Evolutionary conservation across 2,888 invertebrate species (phyloP), one percentile per base, ranked within the genome.

Genomic region (Willowsia nigromaculata): DNA sequence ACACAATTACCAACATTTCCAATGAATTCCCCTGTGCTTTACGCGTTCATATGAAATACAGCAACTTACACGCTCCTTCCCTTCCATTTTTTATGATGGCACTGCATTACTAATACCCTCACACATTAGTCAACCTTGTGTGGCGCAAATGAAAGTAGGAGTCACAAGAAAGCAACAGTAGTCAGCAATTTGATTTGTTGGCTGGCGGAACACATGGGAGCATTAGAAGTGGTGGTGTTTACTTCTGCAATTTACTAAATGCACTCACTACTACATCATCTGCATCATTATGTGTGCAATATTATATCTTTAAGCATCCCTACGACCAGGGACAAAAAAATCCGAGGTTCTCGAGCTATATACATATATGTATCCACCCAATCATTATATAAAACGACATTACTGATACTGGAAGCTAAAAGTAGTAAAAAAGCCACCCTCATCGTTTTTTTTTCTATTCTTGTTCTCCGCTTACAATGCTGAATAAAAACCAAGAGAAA

Each of bases 161-260:
- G 62, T 15, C 15, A 30, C 22, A 68, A 74, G 25, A 40, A 76
- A 74, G 78, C 85, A 53, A 33, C 68, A 85, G 56, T 47, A 59
- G 85, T 37, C 74, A 37, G 33, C 87, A 87, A 81, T 81, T 71
- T 87, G 87, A 87, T 81, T 87, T 87, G 71, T 81, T 40, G 25
- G 81, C 15, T 71, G 25, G 71, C 71, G 56, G 83, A 40, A 74
- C 56, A 59, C 50, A 68, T 40, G 50, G 50, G 22, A 83, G 68
- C 33, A 50, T 62, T 62, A 50, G 37, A 6, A 82, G 81, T 40
- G 37, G 74, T 50, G 33, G 9, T 76, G 76, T n/a, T 76, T 7
- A 27, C 11, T 33, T 50, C 76, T 85, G 81, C 87, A 87, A 87
- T 87, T 87, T 81, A 81, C 81, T 87, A 87, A 33, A 87, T 87